These are phyloP conservation scores for Erebia ligea DNA, from an alignment of 2,888 invertebrate genomes.

Conservation along the genomic window DNA sequence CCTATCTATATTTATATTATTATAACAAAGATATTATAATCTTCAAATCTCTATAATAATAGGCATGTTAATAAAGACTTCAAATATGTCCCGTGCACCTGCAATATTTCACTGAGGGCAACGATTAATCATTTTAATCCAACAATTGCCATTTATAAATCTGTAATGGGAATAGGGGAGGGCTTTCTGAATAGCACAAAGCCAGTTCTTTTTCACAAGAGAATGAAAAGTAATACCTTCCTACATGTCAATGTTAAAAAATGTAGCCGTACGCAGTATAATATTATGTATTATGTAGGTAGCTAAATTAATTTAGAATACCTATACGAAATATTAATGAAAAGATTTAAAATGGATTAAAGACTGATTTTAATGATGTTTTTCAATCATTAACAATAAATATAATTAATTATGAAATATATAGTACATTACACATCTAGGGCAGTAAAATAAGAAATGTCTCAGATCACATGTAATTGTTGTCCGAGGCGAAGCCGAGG, in stretches of 20 bases:
- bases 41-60: constrained; percentile 11
- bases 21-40: background rate
- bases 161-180: constrained; percentile 53
- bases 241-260: background rate
- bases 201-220: constrained; percentile 12
- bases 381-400: too few relatives aligned
- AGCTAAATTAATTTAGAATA: too few relatives aligned
- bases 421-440: too few relatives aligned
- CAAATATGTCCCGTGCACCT: constrained; percentile 43
- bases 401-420: too few relatives aligned
- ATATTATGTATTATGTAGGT: too few relatives aligned
- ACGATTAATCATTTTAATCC: constrained; percentile 72
- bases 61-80: constrained; percentile 49
- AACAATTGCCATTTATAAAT: constrained; percentile 71
- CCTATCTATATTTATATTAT: background rate
- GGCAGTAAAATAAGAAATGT: too few relatives aligned
- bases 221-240: constrained; percentile 4
- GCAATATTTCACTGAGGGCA: constrained; percentile 47
- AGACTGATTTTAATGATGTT: too few relatives aligned
- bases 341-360: too few relatives aligned
- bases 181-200: constrained; percentile 46
- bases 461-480: too few relatives aligned
- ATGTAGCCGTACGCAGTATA: too few relatives aligned
- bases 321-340: too few relatives aligned
- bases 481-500: too few relatives aligned